These are phyloP conservation scores for Saxidomus purpurata DNA, from an alignment of 1,140 invertebrate species.

Conservation along the genomic window DNA sequence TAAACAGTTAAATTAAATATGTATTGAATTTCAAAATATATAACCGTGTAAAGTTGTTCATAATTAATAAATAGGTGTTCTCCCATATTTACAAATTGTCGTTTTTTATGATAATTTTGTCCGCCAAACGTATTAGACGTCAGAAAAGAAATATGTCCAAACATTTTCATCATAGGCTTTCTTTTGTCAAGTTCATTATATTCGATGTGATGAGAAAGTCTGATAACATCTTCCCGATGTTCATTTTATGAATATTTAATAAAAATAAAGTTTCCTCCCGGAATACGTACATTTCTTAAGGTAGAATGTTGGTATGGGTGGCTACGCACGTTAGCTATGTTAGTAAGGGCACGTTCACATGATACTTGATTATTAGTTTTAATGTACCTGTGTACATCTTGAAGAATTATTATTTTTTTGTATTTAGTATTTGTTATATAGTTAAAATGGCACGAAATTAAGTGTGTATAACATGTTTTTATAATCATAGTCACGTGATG, in stretches of 20 bases:
- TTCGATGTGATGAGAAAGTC: not conserved
- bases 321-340: not conserved
- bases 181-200: conserved; percentile 6
- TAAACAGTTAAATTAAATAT: too few species aligned
- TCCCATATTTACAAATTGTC: not conserved
- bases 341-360: not conserved
- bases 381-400: too few species aligned
- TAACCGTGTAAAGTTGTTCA: too few species aligned
- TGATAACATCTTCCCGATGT: not conserved
- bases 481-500: too few species aligned
- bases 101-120: not conserved
- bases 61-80: too few species aligned
- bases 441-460: too few species aligned
- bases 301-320: not conserved
- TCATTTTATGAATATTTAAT: conserved; percentile 14
- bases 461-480: too few species aligned
- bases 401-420: too few species aligned
- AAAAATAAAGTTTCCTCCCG: not conserved
- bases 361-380: not conserved
- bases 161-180: not conserved
- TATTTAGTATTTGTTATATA: too few species aligned
- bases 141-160: not conserved
- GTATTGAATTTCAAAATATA: too few species aligned
- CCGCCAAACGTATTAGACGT: not conserved
- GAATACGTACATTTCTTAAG: not conserved